Evolutionary conservation across 2,888 invertebrate species (phyloP).

Genomic region (Stegophylla sp.): DNA sequence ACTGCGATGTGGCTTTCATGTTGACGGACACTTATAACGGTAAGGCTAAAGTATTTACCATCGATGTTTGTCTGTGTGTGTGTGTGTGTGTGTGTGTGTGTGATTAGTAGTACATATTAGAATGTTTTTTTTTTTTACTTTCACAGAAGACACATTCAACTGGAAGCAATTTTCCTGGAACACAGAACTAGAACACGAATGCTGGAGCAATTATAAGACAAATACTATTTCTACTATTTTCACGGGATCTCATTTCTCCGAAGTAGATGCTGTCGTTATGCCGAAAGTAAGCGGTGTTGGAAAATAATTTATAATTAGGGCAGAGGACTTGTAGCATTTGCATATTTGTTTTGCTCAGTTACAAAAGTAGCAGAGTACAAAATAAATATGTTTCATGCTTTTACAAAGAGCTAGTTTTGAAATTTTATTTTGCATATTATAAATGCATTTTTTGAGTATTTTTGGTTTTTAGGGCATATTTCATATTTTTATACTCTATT

Average conservation of each 20-base stretch:
- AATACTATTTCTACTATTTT: slow-evolving; percentile 36
- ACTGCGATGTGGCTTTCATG: slow-evolving; percentile 26
- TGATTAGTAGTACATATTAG: not conserved
- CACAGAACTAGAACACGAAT: slow-evolving; percentile 32
- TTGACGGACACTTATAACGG: not conserved
- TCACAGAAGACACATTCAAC: slow-evolving; percentile 34
- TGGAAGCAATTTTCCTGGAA: slow-evolving; percentile 45
- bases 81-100: no score
- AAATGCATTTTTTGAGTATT: no score
- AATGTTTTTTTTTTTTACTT: not conserved
- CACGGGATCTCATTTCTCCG: slow-evolving; percentile 35
- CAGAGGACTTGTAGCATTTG: no score
- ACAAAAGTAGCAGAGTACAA: no score
- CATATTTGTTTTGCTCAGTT: no score
- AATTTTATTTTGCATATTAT: no score
- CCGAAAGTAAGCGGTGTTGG: slow-evolving; percentile 18
- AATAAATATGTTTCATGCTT: no score
- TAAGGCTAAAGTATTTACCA: not conserved
- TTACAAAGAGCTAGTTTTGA: no score
- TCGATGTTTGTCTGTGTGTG: no score
- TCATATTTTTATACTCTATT: not conserved
- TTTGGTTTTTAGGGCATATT: no score
- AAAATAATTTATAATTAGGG: no score
- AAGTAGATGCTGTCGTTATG: slow-evolving; percentile 42
- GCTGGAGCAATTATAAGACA: slow-evolving; percentile 35